Percentiles rank a stretch among this genome's conserved stretches.
Evolutionary conservation across 2,888 invertebrate species (phyloP).

Genomic region (Euzophera pinguis): DNA sequence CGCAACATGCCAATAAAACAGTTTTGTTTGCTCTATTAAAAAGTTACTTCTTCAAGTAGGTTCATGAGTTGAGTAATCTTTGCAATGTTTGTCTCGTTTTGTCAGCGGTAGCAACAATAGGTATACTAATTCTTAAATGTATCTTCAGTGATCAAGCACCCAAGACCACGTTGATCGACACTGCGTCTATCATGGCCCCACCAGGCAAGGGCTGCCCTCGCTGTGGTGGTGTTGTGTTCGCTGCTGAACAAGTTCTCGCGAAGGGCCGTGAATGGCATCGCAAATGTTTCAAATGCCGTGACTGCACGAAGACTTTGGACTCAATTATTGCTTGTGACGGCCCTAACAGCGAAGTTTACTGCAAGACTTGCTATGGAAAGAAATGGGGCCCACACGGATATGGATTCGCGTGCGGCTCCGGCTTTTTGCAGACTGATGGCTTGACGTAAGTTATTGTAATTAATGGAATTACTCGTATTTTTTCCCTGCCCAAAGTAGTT

Average conservation of each 20-base stretch:
- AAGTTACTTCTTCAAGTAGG: neutral
- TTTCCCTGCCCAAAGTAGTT: no score
- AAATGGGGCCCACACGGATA: conserved; percentile 99
- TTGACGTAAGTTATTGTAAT: conserved; percentile 82
- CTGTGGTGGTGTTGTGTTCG: conserved; percentile 94
- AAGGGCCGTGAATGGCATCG: conserved; percentile 95
- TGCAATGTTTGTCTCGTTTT: neutral
- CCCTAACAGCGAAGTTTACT: conserved; percentile 95
- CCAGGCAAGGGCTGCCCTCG: conserved; percentile 94
- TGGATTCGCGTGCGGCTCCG: conserved; percentile 96
- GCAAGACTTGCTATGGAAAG: conserved; percentile 98
- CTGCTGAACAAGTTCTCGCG: conserved; percentile 95
- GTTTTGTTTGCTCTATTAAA: neutral
- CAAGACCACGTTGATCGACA: conserved; percentile 88
- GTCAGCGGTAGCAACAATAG: neutral
- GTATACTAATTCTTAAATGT: conserved; percentile 8
- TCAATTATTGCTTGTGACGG: conserved; percentile 97
- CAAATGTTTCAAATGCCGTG: conserved; percentile 95
- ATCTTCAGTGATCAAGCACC: conserved; percentile 85
- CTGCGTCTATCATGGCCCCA: conserved; percentile 88
- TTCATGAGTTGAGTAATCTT: neutral
- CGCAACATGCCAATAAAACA: neutral
- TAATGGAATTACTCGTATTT: neutral
- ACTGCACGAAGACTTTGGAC: conserved; percentile 96
- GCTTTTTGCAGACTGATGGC: conserved; percentile 95